A percentile compares a stretch with the other conserved stretches of the same genome.
These are phyloP conservation scores for Eulithis testata DNA, from an alignment of 2,888 invertebrate species.

Conservation along the genomic window DNA sequence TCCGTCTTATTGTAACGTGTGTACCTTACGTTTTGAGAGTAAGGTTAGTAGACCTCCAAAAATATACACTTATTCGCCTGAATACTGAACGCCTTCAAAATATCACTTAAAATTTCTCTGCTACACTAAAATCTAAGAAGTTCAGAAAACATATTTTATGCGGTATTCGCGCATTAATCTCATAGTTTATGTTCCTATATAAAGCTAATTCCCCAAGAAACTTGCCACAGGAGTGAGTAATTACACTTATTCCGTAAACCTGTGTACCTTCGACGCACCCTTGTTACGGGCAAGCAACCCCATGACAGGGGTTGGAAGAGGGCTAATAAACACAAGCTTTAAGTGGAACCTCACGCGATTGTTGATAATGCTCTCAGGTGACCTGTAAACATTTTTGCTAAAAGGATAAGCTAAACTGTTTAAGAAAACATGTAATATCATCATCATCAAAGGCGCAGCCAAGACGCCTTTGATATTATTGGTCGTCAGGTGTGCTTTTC, in stretches of 20 bases:
- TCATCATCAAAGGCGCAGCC: no score
- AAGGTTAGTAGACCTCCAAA: no score
- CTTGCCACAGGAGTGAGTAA: slow-evolving; percentile 29
- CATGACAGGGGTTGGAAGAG: slow-evolving; percentile 56
- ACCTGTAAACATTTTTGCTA: neutral
- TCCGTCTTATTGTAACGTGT: no score
- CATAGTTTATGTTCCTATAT: slow-evolving; percentile 9
- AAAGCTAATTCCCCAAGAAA: slow-evolving; percentile 13
- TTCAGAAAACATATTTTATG: no score
- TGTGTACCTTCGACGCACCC: slow-evolving; percentile 46
- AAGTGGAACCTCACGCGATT: slow-evolving; percentile 39
- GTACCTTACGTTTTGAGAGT: no score
- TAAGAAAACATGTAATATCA: neutral
- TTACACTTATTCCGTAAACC: slow-evolving; percentile 32
- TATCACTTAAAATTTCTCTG: no score
- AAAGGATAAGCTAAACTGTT: neutral
- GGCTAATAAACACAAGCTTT: slow-evolving; percentile 55
- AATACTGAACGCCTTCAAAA: no score
- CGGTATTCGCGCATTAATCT: neutral
- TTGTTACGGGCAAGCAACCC: slow-evolving; percentile 50
- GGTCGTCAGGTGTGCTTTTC: no score
- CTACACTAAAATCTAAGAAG: no score
- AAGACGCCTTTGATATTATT: no score
- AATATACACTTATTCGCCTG: no score
- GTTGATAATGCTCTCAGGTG: slow-evolving; percentile 23